phyloP scores from a whole-genome alignment of 2,113 vertebrate genomes.

The Notothenia rossii region DNA sequence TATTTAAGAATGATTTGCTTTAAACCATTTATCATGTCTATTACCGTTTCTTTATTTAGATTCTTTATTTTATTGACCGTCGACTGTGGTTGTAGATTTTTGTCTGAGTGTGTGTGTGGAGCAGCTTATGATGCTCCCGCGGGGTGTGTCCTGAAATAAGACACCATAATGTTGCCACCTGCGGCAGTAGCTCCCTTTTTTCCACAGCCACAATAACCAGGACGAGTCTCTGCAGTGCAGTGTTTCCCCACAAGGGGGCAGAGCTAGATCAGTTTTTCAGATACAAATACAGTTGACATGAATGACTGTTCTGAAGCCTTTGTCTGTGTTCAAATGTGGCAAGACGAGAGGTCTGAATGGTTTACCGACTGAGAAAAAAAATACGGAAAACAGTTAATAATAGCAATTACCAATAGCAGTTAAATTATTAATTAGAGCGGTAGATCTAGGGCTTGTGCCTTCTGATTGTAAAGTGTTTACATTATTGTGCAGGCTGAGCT shows the following conservation, averaged over 20 bases:
- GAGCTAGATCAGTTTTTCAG: not conserved
- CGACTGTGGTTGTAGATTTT: too few species aligned
- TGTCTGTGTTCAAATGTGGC: not conserved
- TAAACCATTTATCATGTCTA: too few species aligned
- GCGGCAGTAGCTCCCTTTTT: too few species aligned
- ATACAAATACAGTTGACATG: not conserved
- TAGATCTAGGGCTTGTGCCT: not conserved
- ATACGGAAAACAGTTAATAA: not conserved
- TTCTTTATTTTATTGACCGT: too few species aligned
- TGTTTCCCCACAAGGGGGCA: conserved; percentile 56
- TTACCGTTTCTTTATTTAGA: too few species aligned
- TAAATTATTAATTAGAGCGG: not conserved
- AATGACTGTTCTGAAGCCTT: not conserved
- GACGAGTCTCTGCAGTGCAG: conserved; percentile 4
- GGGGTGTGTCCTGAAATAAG: too few species aligned
- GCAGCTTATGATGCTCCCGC: too few species aligned
- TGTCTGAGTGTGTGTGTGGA: too few species aligned
- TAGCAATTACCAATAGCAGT: not conserved
- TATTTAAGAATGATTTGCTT: too few species aligned
- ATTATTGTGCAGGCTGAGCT: conserved; percentile 10
- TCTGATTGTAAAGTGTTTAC: conserved; percentile 5
- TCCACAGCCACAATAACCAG: not conserved
- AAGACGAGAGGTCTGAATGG: not conserved
- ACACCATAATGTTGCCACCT: too few species aligned
- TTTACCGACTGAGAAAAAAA: not conserved